Evolutionary conservation across 35 echinoderm and acorn worm species (phyloP).

Genomic region (Apostichopus parvimensis): DNA sequence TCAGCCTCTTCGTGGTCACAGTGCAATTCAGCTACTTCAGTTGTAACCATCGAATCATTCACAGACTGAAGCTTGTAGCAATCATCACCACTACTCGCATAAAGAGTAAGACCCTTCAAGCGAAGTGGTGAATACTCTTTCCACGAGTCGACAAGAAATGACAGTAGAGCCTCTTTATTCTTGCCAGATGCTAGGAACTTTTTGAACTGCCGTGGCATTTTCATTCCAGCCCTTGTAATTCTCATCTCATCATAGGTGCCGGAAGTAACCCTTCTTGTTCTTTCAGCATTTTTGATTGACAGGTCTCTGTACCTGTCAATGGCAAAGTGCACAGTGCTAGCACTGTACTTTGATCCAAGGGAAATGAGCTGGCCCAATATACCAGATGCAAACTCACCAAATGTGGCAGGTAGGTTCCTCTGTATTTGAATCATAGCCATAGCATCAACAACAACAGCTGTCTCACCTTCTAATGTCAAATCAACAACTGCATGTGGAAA

Average conservation of each 20-base stretch:
- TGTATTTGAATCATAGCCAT: slow-evolving; percentile 58
- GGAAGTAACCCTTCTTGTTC: neutral
- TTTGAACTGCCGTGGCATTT: slow-evolving; percentile 65
- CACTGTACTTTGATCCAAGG: slow-evolving; percentile 15
- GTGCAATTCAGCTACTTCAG: neutral
- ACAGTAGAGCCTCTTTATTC: slow-evolving; percentile 54
- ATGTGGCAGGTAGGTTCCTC: slow-evolving; percentile 54
- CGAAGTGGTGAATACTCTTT: neutral
- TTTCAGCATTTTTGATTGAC: slow-evolving; percentile 58
- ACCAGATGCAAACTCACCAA: slow-evolving; percentile 59
- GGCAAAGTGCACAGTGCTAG: slow-evolving; percentile 57
- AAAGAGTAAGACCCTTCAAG: too few species aligned
- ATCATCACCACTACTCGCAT: neutral
- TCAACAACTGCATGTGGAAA: neutral
- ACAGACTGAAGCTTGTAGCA: slow-evolving; percentile 21
- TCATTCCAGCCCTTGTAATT: slow-evolving; percentile 57
- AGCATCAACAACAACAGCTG: slow-evolving; percentile 60
- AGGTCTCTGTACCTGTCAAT: slow-evolving; percentile 50
- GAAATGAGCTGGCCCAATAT: slow-evolving; percentile 23
- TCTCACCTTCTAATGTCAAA: slow-evolving; percentile 22
- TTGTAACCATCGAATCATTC: neutral
- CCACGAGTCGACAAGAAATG: neutral
- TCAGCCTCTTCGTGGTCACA: slow-evolving; percentile 76
- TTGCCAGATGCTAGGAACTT: slow-evolving; percentile 60
- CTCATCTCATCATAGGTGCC: slow-evolving; percentile 23